Base-by-base conservation (phyloP, 2,888 invertebrate genomes). In the Drosophila parthenogenetica region DNA sequence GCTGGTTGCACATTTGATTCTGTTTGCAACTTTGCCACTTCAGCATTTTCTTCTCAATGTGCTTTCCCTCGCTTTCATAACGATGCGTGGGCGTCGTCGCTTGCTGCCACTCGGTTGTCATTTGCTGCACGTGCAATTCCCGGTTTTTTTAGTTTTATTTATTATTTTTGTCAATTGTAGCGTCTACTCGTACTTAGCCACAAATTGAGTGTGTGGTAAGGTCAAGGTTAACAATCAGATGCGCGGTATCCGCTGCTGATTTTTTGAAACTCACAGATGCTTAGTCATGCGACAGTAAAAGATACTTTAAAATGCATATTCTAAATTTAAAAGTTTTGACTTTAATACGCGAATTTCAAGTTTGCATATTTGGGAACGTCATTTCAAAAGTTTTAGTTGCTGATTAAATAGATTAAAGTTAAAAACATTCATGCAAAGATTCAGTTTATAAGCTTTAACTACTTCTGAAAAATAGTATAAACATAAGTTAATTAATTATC, bases 81-180 rank as follows among this genome's bases (percentile, higher is more conserved):
- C 60, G 51, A 59, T 67, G 85, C 68, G 85, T 85, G 62, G 83
- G 86, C 69, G 79, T 54, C 63, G 19, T 45, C 54, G 19, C 14
- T 50, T 40, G 40, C 29, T 42, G 13, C 29, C 19, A 57, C 22
- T 57, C 37, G 14, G 22, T 46, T 57, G 19, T 46, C 35, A 45
- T 42, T 68, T 72, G 73, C 63, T 73, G 73, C 86, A 88, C 87
- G 89, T 88, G 87, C 80, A 48, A 32, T 64, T 61, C 66, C 49
- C 63, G 43, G 37, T 32, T 48, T 63, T 57, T 19, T 10, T 35
- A 2, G 8, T 40, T 16, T 16, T 25, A 1, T 8, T 45, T 50
- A 8, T 14, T 51, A 22, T 45, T 51, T 55, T 50, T 32, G 19
- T 45, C 57, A 63, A 51, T 22, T 50, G 42, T 35, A 32, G 37